Conservation (phyloP, 2,888 invertebrate species). For the Drosophila subquinaria region DNA sequence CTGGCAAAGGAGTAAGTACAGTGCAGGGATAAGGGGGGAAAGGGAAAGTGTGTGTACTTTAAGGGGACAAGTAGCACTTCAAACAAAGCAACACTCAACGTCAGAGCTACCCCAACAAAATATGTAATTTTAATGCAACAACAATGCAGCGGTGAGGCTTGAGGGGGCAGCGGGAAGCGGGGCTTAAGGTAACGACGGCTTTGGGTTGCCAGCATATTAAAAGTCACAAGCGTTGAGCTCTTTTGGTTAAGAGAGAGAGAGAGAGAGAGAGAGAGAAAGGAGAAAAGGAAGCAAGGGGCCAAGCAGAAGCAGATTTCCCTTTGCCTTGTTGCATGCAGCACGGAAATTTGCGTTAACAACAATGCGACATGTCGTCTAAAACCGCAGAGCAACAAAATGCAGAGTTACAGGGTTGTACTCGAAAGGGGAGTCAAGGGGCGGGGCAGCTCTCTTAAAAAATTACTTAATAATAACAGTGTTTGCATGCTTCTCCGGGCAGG, state of each 20-base stretch:
- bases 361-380: slow-evolving; percentile 65
- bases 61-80: slow-evolving; percentile 68
- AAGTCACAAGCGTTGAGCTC: slow-evolving; percentile 75
- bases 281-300: slow-evolving; percentile 2
- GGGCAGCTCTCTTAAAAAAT: slow-evolving; percentile 54
- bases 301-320: slow-evolving; percentile 37
- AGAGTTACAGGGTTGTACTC: neutral
- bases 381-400: slow-evolving; percentile 58
- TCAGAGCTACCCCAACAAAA: slow-evolving; percentile 54
- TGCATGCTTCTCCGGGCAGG: slow-evolving; percentile 27
- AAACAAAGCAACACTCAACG: slow-evolving; percentile 81
- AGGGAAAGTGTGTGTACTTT: slow-evolving; percentile 27
- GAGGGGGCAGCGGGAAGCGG: neutral
- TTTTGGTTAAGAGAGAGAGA: slow-evolving; percentile 11
- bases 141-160: slow-evolving; percentile 23
- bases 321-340: slow-evolving; percentile 69
- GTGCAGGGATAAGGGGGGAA: neutral
- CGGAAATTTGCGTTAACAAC: slow-evolving; percentile 72
- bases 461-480: slow-evolving; percentile 74
- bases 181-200: slow-evolving; percentile 57
- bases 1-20: slow-evolving; percentile 24
- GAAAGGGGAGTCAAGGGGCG: neutral
- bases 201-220: slow-evolving; percentile 71
- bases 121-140: slow-evolving; percentile 71
- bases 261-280: neutral